Evolutionary conservation across 92 coral and sea anemone species (phyloP), one percentile per base, ranked within the genome.

Genomic region (Umimayanthus kanabou): DNA sequence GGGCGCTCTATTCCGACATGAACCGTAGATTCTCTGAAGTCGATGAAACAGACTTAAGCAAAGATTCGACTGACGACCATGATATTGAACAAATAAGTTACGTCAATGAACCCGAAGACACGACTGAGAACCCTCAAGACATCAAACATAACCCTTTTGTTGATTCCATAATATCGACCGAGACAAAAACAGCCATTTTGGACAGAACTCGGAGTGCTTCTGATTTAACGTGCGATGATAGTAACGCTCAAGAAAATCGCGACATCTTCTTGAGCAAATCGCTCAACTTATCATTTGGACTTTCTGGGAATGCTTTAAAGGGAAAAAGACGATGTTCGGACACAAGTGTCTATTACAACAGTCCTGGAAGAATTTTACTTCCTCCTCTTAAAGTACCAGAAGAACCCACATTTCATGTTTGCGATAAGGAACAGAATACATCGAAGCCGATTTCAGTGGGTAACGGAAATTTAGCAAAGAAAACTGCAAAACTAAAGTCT

Each of bases 71-170:
- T 28, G 82, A 28, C 37, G 29, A 20, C 45, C 39, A 29, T 67
- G 78, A 40, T 49, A 82, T 43, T 8, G 91, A 89, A 49, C 73
- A 50, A 37, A 53, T 20, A 8, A 23, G 10, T 15, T 87, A 43
- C 7, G 85, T 80, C 29, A 61, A 53, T 67, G 73, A 85, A 37
- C 81, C 80, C 1, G 65, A 84, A 23, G 64, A 84, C 37, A 77
- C 89, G 14, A 88, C 87, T 23, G 75, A 88, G 39, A 70, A 88
- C 4, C 45, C 88, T 9, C 82, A 75, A 39, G 90, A 94, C 9
- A 73, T 94, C 15, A 91, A 90, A 40, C 96, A 93, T 80, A 94
- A 91, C 61, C 95, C 98, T 0, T 93, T 93, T 50, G 94, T 93
- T 22, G 99, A 97, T 53, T 88, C 93, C 18, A 29, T 70, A 70